phyloP scores from a whole-genome alignment of 2,797 vertebrate species.

The Acropternis orthonyx region DNA sequence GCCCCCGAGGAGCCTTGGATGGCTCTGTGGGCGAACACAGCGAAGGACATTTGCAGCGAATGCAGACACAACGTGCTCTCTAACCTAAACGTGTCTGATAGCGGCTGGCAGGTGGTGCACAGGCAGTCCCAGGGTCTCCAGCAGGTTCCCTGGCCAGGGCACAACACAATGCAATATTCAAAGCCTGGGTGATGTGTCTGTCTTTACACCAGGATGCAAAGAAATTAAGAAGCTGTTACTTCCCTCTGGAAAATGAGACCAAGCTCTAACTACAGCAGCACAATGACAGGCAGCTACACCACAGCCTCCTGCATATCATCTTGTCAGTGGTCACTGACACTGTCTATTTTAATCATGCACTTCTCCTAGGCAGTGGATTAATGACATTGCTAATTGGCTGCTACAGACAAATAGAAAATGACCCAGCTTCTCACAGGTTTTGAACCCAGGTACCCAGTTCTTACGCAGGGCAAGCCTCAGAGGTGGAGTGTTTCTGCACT shows the following conservation, averaged over 20 bases:
- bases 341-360: background rate
- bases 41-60: background rate
- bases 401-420: background rate
- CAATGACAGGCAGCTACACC: background rate
- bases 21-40: background rate
- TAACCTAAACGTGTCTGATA: background rate
- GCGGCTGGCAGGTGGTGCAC: background rate
- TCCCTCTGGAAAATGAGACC: background rate
- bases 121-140: background rate
- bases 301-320: background rate
- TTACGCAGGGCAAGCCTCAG: background rate
- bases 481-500: background rate
- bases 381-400: constrained; percentile 25
- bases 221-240: background rate
- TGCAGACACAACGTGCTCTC: background rate
- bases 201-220: background rate
- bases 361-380: constrained; percentile 18
- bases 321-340: background rate
- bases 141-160: background rate
- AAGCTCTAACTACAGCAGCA: background rate
- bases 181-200: background rate
- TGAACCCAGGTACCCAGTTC: background rate
- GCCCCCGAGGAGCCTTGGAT: background rate
- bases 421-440: background rate
- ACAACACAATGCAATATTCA: background rate